These are phyloP conservation scores for Hydropsyche tenuis DNA, from an alignment of 1,140 invertebrate species.

Conservation along the genomic window DNA sequence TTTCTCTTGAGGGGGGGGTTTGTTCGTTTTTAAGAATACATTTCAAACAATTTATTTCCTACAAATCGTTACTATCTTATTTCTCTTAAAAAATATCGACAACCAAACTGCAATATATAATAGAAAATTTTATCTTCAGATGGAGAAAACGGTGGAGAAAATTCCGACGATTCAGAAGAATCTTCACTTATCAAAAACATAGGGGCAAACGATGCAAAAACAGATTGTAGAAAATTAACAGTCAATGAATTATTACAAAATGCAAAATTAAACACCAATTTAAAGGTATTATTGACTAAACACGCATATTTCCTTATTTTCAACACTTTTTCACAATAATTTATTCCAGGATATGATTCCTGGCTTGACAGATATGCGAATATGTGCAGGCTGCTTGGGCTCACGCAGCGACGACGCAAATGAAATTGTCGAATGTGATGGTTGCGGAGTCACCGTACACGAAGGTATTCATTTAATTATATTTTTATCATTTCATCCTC, in stretches of 20 bases:
- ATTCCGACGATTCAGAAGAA: slow-evolving; percentile 64
- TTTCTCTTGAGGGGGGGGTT: too few relatives aligned
- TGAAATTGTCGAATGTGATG: slow-evolving; percentile 97
- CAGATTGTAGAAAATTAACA: slow-evolving; percentile 54
- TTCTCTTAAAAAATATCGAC: too few relatives aligned
- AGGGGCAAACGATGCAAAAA: slow-evolving; percentile 62
- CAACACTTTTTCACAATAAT: neutral
- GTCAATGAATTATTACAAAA: slow-evolving; percentile 58
- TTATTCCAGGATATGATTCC: slow-evolving; percentile 26
- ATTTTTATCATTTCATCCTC: neutral
- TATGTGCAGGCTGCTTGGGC: slow-evolving; percentile 93
- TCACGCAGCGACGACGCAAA: slow-evolving; percentile 91
- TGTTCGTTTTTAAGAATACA: too few relatives aligned
- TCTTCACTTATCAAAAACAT: slow-evolving; percentile 60
- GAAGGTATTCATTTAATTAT: slow-evolving; percentile 70
- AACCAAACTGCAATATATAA: too few relatives aligned
- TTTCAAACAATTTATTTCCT: too few relatives aligned
- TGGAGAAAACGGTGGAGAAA: slow-evolving; percentile 53
- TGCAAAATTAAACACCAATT: slow-evolving; percentile 56
- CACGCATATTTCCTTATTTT: neutral
- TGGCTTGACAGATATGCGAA: slow-evolving; percentile 66
- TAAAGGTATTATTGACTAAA: slow-evolving; percentile 55
- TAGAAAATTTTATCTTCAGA: slow-evolving; percentile 28
- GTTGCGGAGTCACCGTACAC: slow-evolving; percentile 94
- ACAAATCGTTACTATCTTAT: too few relatives aligned